Evolutionary conservation across 1,140 invertebrate species (phyloP).

Genomic region (Drosophila kikkawai): DNA sequence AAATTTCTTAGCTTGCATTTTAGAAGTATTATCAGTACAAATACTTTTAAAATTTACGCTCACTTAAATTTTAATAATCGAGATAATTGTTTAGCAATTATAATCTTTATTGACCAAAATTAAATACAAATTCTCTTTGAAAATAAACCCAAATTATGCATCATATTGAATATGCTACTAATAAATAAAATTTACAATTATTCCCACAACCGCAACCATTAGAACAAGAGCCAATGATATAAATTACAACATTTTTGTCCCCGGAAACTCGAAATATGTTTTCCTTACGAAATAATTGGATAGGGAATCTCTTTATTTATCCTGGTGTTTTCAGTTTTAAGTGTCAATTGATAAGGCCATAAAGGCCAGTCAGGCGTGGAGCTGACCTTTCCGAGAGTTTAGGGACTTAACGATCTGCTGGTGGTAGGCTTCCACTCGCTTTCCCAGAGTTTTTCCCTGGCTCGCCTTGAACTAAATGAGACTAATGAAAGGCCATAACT

Average conservation of each 20-base stretch:
- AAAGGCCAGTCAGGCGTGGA: slow-evolving; percentile 35
- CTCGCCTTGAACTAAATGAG: slow-evolving; percentile 36
- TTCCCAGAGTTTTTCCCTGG: background rate
- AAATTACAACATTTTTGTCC: slow-evolving; percentile 28
- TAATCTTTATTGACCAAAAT: slow-evolving; percentile 2
- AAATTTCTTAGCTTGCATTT: too few species aligned
- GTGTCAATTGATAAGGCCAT: slow-evolving; percentile 49
- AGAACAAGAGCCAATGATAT: slow-evolving; percentile 21
- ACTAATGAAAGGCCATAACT: slow-evolving; percentile 56
- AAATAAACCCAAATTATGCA: background rate
- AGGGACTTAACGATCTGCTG: slow-evolving; percentile 31
- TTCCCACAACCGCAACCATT: slow-evolving; percentile 9
- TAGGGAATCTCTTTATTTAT: slow-evolving; percentile 27
- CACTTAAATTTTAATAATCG: too few species aligned
- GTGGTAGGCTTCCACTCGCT: background rate
- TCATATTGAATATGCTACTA: background rate
- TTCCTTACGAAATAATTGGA: background rate
- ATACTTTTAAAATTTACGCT: background rate
- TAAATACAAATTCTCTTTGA: background rate
- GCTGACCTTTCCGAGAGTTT: slow-evolving; percentile 31
- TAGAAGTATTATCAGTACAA: too few species aligned
- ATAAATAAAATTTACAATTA: slow-evolving; percentile 16
- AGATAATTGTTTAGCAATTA: background rate
- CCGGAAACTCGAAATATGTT: slow-evolving; percentile 30
- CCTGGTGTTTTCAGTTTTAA: slow-evolving; percentile 34